A percentile compares a stretch with the other conserved stretches of the same genome.
Conservation (phyloP, 2,888 invertebrate genomes). For the Tipula vernalis region DNA sequence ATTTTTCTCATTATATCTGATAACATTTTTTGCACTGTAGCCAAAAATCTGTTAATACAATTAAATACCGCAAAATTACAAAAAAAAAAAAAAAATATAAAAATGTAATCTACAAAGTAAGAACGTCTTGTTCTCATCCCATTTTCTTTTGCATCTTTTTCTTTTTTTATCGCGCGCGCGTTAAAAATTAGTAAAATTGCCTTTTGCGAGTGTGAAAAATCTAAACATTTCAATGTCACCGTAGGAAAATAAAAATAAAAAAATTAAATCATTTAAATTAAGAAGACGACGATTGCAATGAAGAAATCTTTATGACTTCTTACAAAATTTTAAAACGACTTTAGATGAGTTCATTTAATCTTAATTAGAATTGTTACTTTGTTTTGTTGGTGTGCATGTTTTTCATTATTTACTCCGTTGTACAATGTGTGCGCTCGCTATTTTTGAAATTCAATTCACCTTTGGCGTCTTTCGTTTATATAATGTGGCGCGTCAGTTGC, state of each 20-base stretch:
- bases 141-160: neutral
- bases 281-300: neutral
- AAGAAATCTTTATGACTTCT: neutral
- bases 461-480: neutral
- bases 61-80: no score
- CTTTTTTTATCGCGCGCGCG: neutral
- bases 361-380: neutral
- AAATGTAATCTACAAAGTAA: no score
- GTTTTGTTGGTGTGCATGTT: neutral
- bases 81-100: no score
- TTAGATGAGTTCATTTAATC: neutral
- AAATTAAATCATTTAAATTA: neutral
- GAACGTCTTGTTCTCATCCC: neutral
- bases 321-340: neutral
- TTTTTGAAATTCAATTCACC: neutral
- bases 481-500: neutral
- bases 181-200: neutral
- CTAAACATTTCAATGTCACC: neutral
- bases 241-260: neutral
- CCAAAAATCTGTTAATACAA: no score
- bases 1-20: no score
- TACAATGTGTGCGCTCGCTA: neutral
- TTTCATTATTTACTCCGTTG: no score
- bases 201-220: neutral
- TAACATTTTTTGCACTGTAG: no score